Base-by-base conservation (phyloP, 2,113 vertebrate species). In the Semicossyphus pulcher region DNA sequence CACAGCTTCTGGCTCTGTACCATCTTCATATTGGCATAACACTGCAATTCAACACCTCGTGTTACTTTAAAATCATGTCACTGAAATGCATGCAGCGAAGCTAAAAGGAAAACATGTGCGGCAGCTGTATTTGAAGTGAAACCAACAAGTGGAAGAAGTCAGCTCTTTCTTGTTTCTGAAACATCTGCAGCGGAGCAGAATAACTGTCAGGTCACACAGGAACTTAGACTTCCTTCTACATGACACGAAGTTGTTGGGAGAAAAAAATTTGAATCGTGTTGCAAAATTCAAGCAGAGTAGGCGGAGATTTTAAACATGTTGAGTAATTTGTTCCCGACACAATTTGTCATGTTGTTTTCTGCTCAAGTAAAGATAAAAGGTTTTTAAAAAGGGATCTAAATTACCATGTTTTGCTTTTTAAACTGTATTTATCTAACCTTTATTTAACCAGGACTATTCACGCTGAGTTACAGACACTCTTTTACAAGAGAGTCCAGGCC, bases 21-120 rank as follows among this genome's bases (percentile, higher is more conserved):
- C 42, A 0, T 34, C 26, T 5, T 76, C 51, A 0, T 26, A 1
- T 53, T 80, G 28, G 48, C 81, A 74, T 23, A 77, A 53, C 34
- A 59, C 84, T 91, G 64, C 26, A 84, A 85, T 29, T 5, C 52
- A 77, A 83, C 23, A 78, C 4, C 9, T 25, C 20, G 41, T 41
- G 12, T 37, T 37, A 15, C 36, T 37, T 37, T 39, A 12, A 39
- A 4, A 31, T 8, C 4, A 36, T 7, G 6, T 12, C 6, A 29
- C 15, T 52, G 23, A 68, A 48, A 29, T 34, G 2, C 16, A 62
- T 7, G 39, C 0, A 0, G 14, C 9, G 8, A 44, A 42, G 34
- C 52, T 44, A 52, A 20, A 49, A 20, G 21, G 9, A 1, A 39
- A 44, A 36, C 41, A 23, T 16, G 14, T 31, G 23, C 3, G 16